Percentiles rank a stretch among this genome's conserved stretches.
phyloP scores from a whole-genome alignment of 2,888 invertebrate genomes.

The Agrilus mali region DNA sequence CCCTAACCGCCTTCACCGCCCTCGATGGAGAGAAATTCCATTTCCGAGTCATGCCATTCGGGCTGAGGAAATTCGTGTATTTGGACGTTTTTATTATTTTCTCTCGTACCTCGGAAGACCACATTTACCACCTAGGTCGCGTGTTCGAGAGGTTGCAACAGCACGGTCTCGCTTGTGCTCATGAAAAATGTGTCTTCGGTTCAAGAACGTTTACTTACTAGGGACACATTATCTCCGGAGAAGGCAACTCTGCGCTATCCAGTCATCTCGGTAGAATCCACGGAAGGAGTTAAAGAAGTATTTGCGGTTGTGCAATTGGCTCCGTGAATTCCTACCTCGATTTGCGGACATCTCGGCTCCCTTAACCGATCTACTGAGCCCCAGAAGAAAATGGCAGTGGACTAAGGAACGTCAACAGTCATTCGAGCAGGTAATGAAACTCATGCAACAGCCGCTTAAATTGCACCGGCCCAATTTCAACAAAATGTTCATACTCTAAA shows the following conservation, averaged over 20 bases:
- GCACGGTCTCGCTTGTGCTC: conserved; percentile 8
- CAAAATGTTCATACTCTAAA: conserved; percentile 13
- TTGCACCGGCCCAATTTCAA: conserved; percentile 12
- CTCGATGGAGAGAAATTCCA: too few relatives aligned
- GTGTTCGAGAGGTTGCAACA: conserved; percentile 12
- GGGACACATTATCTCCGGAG: conserved; percentile 8
- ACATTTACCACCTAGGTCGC: conserved; percentile 9
- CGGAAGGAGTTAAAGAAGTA: conserved; percentile 11
- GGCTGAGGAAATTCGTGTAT: conserved; percentile 19
- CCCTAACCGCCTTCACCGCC: conserved; percentile 7
- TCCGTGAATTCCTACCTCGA: conserved; percentile 16
- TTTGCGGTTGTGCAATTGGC: conserved; percentile 16
- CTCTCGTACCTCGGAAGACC: conserved; percentile 8
- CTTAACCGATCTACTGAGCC: conserved; percentile 12
- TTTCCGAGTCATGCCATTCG: too few relatives aligned
- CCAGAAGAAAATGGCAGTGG: conserved; percentile 9
- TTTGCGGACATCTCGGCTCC: conserved; percentile 13
- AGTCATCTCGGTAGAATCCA: conserved; percentile 6
- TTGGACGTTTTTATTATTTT: conserved; percentile 20
- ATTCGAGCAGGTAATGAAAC: conserved; percentile 9
- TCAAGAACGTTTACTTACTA: conserved; percentile 6
- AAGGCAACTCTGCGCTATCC: conserved; percentile 7
- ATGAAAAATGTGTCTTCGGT: conserved; percentile 11
- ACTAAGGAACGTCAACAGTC: conserved; percentile 4
- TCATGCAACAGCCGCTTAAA: conserved; percentile 7